Base-by-base conservation (phyloP, 2,797 vertebrate species). In the Lates japonicus region DNA sequence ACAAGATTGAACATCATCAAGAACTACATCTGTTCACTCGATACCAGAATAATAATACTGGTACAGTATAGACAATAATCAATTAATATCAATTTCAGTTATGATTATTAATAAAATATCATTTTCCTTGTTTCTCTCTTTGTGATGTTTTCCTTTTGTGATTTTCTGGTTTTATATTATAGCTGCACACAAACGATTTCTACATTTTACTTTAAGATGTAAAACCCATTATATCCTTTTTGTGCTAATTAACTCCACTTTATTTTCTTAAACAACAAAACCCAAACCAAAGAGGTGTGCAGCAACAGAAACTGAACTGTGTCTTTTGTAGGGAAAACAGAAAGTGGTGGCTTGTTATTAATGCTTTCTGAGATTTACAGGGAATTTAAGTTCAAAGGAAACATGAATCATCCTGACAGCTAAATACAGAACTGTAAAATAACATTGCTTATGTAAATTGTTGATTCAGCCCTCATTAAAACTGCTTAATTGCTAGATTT, bases 401-500 rank as follows among this genome's bases (percentile, higher is more conserved):
- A 33, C 54, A 41, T 0, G 48, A 61, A 37, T 66, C 54, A 25
- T 66, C 54, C 17, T 55, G 31, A 55, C 54, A 8, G 59, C 46
- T 14, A 49, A 74, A 51, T 59, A 48, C 62, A 33, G 14, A 25
- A 48, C 60, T 52, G 5, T 33, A 4, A 51, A 7, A 14, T 51
- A 13, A 59, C n/a, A 29, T 46, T 3, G 1, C 35, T 7, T 68
- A 35, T 35, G 64, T 20, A 13, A 54, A 31, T 20, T 61, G 55
- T 65, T 51, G 65, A 73, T 58, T 49, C 39, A 65, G 78, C 62
- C 44, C 69, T 78, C 49, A 35, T 61, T 79, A 35, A 69, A 72
- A 64, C 61, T 5, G 67, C 64, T 69, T 58, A 48, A 48, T 49
- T 64, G 8, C 25, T n/a, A 54, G 20, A 49, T 60, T 70, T 33